Base-by-base conservation (phyloP, 2,797 vertebrate genomes). In the Alectoris magna region DNA sequence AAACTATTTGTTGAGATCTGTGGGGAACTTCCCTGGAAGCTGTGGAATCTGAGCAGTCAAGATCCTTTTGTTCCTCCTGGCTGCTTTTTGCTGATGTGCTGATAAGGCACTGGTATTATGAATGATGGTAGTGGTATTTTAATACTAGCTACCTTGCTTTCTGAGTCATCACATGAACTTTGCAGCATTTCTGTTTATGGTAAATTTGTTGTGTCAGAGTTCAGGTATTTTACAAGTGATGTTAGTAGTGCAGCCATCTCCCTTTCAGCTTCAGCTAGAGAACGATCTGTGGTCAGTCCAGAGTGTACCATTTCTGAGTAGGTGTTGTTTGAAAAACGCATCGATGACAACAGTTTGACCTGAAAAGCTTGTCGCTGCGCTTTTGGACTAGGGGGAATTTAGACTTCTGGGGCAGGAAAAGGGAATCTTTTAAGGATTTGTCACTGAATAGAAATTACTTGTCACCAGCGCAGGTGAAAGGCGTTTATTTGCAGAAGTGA, bases 21-120 rank as follows among this genome's bases (percentile, higher is more conserved):
- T 15, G 22, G 29, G 46, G 23, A 79, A 22, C 64, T n/a, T 60
- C 77, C 22, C 24, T 88, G 76, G 59, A 44, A 74, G 70, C 46
- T 0, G 0, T 17, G 22, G 6, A 59, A n/a, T 23, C n/a, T 70
- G 29, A 51, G 24, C 14, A 34, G 38, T 75, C 49, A 39, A 72
- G 46, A 78, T 44, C 11, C 19, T 13, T 0, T 67, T 77, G 62
- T 44, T 86, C 69, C 13, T 90, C 14, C 67, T 70, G 38, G 29
- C 51, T 81, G 55, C 15, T 74, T 89, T 84, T 67, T 68, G 48
- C 60, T 51, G 49, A 16, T 80, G 29, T 81, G 38, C 34, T 84
- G 34, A 49, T 39, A 38, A 60, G 51, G 63, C 67, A 70, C 39
- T 14, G 34, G 11, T 90, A 2, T 29, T 84, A 16, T 4, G 21